These are phyloP conservation scores for Lasioglossum morio DNA, from an alignment of 2,888 invertebrate species.

Conservation along the genomic window DNA sequence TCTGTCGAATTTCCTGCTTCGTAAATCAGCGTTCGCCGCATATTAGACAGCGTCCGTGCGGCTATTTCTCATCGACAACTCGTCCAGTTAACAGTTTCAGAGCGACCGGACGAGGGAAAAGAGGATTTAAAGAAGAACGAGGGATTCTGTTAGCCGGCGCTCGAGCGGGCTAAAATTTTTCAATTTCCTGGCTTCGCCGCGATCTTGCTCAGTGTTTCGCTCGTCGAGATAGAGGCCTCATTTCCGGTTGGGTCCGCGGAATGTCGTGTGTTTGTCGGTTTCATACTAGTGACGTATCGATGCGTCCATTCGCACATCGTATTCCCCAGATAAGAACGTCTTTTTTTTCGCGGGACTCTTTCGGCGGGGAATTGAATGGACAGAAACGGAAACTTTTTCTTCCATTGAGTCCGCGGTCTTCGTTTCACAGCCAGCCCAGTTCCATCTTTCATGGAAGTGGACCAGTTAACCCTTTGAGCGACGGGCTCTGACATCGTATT, in stretches of 20 bases:
- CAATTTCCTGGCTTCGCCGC: slow-evolving; percentile 59
- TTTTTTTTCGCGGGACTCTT: background rate
- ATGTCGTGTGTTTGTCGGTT: slow-evolving; percentile 19
- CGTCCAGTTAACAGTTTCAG: background rate
- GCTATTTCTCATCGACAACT: background rate
- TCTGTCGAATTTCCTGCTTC: background rate
- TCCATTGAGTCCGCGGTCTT: slow-evolving; percentile 11
- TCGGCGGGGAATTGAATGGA: background rate
- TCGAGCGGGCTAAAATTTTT: slow-evolving; percentile 52
- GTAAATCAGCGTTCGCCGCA: background rate
- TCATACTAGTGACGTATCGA: slow-evolving; percentile 32
- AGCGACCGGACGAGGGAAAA: background rate
- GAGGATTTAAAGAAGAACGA: background rate
- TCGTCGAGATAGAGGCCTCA: slow-evolving; percentile 55
- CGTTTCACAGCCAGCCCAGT: background rate
- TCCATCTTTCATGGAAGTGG: slow-evolving; percentile 7
- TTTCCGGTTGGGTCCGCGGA: slow-evolving; percentile 52
- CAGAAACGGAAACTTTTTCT: slow-evolving; percentile 10
- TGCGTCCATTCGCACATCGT: background rate
- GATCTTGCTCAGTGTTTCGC: slow-evolving; percentile 53
- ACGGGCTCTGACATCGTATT: background rate
- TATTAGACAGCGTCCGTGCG: background rate
- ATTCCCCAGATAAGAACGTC: background rate
- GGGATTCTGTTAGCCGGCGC: background rate
- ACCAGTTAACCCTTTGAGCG: slow-evolving; percentile 12